Evolutionary conservation across 2,888 invertebrate species (phyloP), one percentile per base, ranked within the genome.

Genomic region (Scaptomyza cyrtandrae): DNA sequence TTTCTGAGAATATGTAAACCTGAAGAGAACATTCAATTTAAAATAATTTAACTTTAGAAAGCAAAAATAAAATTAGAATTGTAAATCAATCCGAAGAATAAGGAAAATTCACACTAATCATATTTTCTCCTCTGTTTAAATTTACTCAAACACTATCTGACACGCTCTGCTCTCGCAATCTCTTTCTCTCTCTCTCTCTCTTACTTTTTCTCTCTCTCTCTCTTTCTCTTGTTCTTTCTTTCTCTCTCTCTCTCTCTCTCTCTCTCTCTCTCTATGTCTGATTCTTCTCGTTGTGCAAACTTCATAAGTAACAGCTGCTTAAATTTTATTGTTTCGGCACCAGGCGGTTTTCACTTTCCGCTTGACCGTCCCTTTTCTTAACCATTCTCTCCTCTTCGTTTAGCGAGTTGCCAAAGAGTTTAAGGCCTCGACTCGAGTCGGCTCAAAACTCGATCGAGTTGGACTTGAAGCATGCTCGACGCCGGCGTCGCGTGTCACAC

Each of bases 401-500:
- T 27, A 43, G 37, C 27, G 3, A 37, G 52, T 39, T 37, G 55
- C 9, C 11, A 33, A 55, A 55, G 44, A 35, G 49, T 6, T 16
- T 41, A 48, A 61, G 33, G 65, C 52, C 67, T 45, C 45, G 24
- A 43, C 60, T 37, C 27, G 41, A 43, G 41, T 33, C 39, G 56
- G 31, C 43, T 69, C 14, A n/a, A 41, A 11, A 39, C 62, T 73
- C 46, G 24, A 60, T 73, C 46, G 24, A 60, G 19, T 59, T 59
- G 70, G 56, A 55, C 80, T 73, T 73, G 73, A 61, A 43, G 67
- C 72, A 57, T 59, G 76, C 67, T 72, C 65, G 55, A 62, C 72
- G 69, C 44, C 54, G 69, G 64, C 60, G 58, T 76, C 85, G 79
- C 83, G 79, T 85, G 80, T 84, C 88, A 89, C 86, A 88, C 85